Conservation (phyloP, 2,797 vertebrate genomes). For the Garrulus glandarius region DNA sequence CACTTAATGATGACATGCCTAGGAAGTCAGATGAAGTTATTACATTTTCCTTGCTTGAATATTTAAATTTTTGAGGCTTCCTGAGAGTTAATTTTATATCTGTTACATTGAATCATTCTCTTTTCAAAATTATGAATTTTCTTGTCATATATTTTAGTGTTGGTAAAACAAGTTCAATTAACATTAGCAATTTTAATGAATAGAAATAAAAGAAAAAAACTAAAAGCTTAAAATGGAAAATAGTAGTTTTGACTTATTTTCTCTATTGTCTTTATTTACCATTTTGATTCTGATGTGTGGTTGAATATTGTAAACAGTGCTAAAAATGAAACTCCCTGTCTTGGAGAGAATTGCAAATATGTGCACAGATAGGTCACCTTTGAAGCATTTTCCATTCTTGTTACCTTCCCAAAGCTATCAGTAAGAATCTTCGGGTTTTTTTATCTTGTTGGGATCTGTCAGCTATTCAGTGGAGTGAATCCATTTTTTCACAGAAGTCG, state of each 20-base stretch:
- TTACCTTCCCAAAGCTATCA: not conserved
- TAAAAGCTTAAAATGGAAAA: not conserved
- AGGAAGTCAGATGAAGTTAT: not conserved
- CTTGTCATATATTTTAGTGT: not conserved
- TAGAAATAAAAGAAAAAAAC: not conserved
- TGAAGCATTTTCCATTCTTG: not conserved
- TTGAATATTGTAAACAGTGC: not conserved
- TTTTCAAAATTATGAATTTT: not conserved
- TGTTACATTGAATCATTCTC: not conserved
- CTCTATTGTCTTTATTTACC: not conserved
- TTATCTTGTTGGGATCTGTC: not conserved
- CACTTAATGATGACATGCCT: not conserved
- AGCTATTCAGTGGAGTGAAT: constrained; percentile 32
- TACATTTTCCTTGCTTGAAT: not conserved
- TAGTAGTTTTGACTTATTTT: not conserved
- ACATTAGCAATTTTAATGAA: not conserved
- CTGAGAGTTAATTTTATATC: not conserved
- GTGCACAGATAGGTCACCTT: not conserved
- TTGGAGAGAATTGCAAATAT: not conserved
- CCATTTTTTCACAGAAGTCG: not conserved
- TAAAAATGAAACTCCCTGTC: not conserved
- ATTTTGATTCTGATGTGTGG: not conserved
- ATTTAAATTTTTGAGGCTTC: not conserved
- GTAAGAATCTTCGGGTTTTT: not conserved
- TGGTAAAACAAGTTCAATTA: not conserved